A percentile compares a stretch with the other conserved stretches of the same genome.
phyloP scores from a whole-genome alignment of 2,888 invertebrate species.

The Exephanes ischioxanthus region DNA sequence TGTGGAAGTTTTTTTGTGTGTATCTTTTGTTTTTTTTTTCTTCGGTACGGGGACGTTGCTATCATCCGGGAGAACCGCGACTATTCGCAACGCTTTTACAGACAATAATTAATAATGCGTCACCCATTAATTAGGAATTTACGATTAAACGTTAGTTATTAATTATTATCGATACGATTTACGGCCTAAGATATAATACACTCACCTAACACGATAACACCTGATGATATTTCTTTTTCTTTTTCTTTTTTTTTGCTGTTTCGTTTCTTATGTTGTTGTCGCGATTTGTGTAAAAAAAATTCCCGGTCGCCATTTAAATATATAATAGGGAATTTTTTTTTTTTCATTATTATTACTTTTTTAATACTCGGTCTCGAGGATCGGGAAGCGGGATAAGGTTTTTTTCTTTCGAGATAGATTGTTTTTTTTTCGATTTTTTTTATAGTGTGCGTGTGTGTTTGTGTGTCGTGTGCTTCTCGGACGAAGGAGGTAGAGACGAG shows the following conservation, averaged over 20 bases:
- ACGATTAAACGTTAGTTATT: slow-evolving; percentile 79
- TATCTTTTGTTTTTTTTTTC: not conserved
- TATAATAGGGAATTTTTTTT: slow-evolving; percentile 35
- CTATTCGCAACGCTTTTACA: slow-evolving; percentile 50
- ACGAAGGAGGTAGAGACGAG: slow-evolving; percentile 15
- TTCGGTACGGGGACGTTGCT: not conserved
- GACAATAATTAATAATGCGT: slow-evolving; percentile 64
- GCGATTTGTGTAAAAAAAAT: slow-evolving; percentile 75
- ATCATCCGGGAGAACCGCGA: slow-evolving; percentile 38
- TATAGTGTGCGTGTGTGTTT: slow-evolving; percentile 17
- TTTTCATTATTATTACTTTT: not conserved
- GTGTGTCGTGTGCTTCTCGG: slow-evolving; percentile 8
- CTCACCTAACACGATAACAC: slow-evolving; percentile 79
- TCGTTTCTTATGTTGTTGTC: slow-evolving; percentile 24
- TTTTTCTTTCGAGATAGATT: not conserved
- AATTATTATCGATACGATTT: slow-evolving; percentile 80
- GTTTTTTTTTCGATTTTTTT: slow-evolving; percentile 39
- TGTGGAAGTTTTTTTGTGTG: not conserved
- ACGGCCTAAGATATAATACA: slow-evolving; percentile 80
- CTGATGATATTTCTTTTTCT: slow-evolving; percentile 77
- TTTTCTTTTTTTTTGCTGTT: slow-evolving; percentile 19
- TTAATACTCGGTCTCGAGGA: slow-evolving; percentile 6
- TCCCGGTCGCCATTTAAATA: slow-evolving; percentile 55
- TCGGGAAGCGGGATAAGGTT: not conserved
- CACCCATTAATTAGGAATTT: slow-evolving; percentile 63